Evolutionary conservation across 2,797 vertebrate species (phyloP).

Genomic region (Ataeniobius toweri): DNA sequence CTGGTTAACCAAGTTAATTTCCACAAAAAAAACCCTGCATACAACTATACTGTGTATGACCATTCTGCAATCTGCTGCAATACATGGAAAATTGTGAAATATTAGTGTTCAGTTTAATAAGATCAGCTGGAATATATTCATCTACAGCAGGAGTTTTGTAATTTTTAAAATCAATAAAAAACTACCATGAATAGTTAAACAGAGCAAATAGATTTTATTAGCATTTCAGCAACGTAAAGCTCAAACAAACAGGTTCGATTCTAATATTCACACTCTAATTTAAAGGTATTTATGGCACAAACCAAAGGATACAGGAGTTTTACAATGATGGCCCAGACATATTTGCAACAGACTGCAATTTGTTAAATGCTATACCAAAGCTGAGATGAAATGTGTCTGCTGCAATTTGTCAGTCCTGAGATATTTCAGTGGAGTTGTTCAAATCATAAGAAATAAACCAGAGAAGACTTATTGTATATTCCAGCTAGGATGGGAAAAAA

Average conservation of each 20-base stretch:
- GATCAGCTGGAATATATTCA: background rate
- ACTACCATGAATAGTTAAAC: background rate
- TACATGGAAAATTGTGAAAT: background rate
- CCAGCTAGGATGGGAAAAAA: background rate
- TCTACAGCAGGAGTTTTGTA: background rate
- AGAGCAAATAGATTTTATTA: slow-evolving; percentile 23
- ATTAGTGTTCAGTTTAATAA: background rate
- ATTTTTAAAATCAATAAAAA: background rate
- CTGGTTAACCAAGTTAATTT: background rate
- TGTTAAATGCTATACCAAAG: slow-evolving; percentile 8
- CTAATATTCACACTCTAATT: slow-evolving; percentile 9
- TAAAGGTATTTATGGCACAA: slow-evolving; percentile 16
- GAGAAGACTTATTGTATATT: background rate
- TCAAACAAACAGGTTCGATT: slow-evolving; percentile 17
- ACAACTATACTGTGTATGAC: background rate
- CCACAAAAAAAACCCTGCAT: background rate
- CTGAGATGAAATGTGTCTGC: slow-evolving; percentile 14
- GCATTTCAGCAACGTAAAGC: slow-evolving; percentile 21
- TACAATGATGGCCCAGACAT: slow-evolving; percentile 1
- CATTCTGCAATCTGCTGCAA: background rate
- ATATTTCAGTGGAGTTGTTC: slow-evolving; percentile 12
- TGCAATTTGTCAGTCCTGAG: slow-evolving; percentile 20
- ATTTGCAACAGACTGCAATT: slow-evolving; percentile 1
- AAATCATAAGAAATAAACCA: background rate
- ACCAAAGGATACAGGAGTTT: slow-evolving; percentile 11